Evolutionary conservation across 2,797 vertebrate genomes (phyloP), one percentile per base, ranked within the genome.

Genomic region (Bufotes viridis): DNA sequence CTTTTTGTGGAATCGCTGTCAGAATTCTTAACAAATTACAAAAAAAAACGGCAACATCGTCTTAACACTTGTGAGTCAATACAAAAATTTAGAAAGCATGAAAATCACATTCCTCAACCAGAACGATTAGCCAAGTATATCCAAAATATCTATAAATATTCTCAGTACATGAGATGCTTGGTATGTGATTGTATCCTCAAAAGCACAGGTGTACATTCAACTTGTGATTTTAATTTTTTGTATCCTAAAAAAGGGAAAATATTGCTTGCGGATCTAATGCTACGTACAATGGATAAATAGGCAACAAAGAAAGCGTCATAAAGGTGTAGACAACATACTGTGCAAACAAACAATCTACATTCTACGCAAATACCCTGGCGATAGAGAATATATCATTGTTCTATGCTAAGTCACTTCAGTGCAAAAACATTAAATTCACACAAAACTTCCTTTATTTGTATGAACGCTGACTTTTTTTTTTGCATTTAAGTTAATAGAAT

Each of bases 311-410:
- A 93, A 93, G 92, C 93, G 91, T 94, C 93, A 90, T 93, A 78
- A 94, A 93, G 94, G 83, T 90, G 90, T 93, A 93, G 93, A 94
- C 93, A 93, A 92, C 93, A 95, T 90, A 60, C 92, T 94, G 93
- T 95, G 93, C 94, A 94, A 94, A 94, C 94, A 93, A 91, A 92
- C 93, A 10, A 93, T 90, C 95, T 96, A 96, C 94, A 95, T 94
- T 95, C 95, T 94, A 95, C 93, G 94, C 94, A 93, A 94, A 94
- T 96, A 94, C 93, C 95, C 94, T 93, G 93, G 94, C 92, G 93
- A 95, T 93, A 94, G 87, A 89, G 86, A 92, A 94, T 92, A 94
- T 92, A 90, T 90, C 91, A 91, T 80, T 94, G 95, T 95, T 95
- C 94, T 95, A 94, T 91, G 89, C 94, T 92, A 93, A 93, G 93